Percentiles rank a stretch among this genome's conserved stretches.
These are phyloP conservation scores for Pogonus chalceus DNA, from an alignment of 1,140 invertebrate genomes.

Conservation along the genomic window DNA sequence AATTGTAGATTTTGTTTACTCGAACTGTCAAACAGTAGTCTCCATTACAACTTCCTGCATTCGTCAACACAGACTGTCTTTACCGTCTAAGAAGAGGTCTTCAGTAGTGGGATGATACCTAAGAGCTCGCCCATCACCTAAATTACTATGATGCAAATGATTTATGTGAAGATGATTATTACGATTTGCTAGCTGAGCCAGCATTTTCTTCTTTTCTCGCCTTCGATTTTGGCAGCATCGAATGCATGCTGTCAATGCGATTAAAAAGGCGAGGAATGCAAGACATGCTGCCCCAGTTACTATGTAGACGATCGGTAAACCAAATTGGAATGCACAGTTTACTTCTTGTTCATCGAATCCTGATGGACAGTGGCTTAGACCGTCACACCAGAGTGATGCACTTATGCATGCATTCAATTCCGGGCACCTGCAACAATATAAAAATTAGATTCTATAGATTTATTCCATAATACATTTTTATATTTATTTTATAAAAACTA, in stretches of 20 bases:
- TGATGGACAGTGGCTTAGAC: constrained; percentile 57
- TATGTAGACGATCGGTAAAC: constrained; percentile 54
- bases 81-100: constrained; percentile 51
- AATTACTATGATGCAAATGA: constrained; percentile 43
- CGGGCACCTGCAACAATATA: constrained; percentile 45
- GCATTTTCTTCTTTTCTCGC: constrained; percentile 51
- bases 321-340: constrained; percentile 61
- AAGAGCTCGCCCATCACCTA: constrained; percentile 31
- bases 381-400: constrained; percentile 62
- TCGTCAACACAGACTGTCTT: constrained; percentile 66
- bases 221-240: constrained; percentile 48
- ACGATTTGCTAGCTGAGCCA: constrained; percentile 39
- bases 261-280: constrained; percentile 41
- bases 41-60: constrained; percentile 49
- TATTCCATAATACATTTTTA: too few relatives aligned
- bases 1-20: background rate
- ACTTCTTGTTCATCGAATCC: constrained; percentile 60
- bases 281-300: constrained; percentile 47
- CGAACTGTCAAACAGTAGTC: constrained; percentile 45
- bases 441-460: constrained; percentile 13
- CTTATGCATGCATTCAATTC: constrained; percentile 64
- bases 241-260: constrained; percentile 52
- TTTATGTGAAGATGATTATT: constrained; percentile 48
- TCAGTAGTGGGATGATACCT: constrained; percentile 38
- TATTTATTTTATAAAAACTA: background rate